These are phyloP conservation scores for Lithophane semibrunnea DNA, from an alignment of 2,888 invertebrate genomes.

Conservation along the genomic window DNA sequence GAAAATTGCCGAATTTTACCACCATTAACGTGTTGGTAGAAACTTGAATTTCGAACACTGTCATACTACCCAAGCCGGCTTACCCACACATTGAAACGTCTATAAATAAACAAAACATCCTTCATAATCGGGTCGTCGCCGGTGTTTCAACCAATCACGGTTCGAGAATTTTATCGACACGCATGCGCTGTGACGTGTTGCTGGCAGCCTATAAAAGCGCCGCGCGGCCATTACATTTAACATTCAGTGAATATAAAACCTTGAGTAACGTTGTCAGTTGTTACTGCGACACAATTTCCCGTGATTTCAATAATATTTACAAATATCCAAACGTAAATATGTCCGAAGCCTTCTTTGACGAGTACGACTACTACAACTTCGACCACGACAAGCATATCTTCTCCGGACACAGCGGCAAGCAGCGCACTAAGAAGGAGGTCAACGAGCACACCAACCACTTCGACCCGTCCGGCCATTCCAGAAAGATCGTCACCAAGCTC, in stretches of 20 bases:
- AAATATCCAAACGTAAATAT: slow-evolving; percentile 88
- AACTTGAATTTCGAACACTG: slow-evolving; percentile 53
- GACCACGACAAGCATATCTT: slow-evolving; percentile 97
- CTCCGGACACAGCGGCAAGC: slow-evolving; percentile 97
- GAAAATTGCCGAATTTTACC: slow-evolving; percentile 18
- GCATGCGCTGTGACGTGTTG: slow-evolving; percentile 89
- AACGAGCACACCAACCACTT: slow-evolving; percentile 97
- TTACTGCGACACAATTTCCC: slow-evolving; percentile 74
- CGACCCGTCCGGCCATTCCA: slow-evolving; percentile 97
- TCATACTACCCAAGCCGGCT: slow-evolving; percentile 77
- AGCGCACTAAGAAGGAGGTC: slow-evolving; percentile 97
- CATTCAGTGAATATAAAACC: slow-evolving; percentile 80
- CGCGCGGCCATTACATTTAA: slow-evolving; percentile 68
- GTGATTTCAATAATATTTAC: slow-evolving; percentile 70
- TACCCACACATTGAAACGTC: slow-evolving; percentile 77
- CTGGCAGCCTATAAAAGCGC: slow-evolving; percentile 80
- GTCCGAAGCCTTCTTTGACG: slow-evolving; percentile 96
- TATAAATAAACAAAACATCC: slow-evolving; percentile 84
- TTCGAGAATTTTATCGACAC: slow-evolving; percentile 86
- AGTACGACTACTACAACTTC: slow-evolving; percentile 98
- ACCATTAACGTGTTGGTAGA: slow-evolving; percentile 36
- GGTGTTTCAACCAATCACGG: slow-evolving; percentile 82
- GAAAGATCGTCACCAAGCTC: slow-evolving; percentile 96
- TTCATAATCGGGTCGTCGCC: slow-evolving; percentile 81
- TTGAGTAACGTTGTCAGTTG: slow-evolving; percentile 76